Percentiles rank a stretch among this genome's conserved stretches.
These are phyloP conservation scores for Chitala chitala DNA, from an alignment of 2,113 vertebrate genomes.

Conservation along the genomic window DNA sequence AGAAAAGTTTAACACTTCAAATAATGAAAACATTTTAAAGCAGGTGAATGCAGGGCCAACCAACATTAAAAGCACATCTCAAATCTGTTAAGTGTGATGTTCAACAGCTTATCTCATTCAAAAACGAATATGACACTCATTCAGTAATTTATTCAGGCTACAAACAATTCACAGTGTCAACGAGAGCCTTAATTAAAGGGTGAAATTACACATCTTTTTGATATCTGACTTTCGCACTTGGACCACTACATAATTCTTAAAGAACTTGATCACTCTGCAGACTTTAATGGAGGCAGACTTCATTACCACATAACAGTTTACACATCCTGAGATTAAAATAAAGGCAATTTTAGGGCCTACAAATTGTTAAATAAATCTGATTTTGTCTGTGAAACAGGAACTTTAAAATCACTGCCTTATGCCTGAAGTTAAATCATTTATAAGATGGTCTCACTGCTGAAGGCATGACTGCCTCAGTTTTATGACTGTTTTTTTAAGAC, in stretches of 20 bases:
- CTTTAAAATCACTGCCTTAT: not conserved
- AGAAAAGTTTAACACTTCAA: too few relatives aligned
- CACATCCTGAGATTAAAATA: too few relatives aligned
- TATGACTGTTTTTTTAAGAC: not conserved
- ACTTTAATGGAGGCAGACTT: too few relatives aligned
- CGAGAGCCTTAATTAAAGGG: not conserved
- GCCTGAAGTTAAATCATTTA: not conserved
- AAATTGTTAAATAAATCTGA: constrained; percentile 9
- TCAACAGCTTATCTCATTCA: not conserved
- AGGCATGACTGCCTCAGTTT: not conserved
- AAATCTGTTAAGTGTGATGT: too few relatives aligned
- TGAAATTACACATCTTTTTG: not conserved
- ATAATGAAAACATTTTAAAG: constrained; percentile 1
- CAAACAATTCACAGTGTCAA: not conserved
- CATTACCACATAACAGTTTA: too few relatives aligned
- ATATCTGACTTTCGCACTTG: too few relatives aligned
- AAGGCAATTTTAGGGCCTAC: too few relatives aligned
- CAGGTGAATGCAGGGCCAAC: not conserved
- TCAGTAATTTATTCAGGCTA: too few relatives aligned
- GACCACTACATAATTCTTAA: too few relatives aligned
- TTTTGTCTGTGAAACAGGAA: not conserved
- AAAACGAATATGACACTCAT: not conserved
- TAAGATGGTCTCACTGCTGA: not conserved
- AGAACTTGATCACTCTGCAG: too few relatives aligned
- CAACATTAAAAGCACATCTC: too few relatives aligned